Evolutionary conservation across 1,140 invertebrate species (phyloP).

Genomic region (Scaptomyza montana): DNA sequence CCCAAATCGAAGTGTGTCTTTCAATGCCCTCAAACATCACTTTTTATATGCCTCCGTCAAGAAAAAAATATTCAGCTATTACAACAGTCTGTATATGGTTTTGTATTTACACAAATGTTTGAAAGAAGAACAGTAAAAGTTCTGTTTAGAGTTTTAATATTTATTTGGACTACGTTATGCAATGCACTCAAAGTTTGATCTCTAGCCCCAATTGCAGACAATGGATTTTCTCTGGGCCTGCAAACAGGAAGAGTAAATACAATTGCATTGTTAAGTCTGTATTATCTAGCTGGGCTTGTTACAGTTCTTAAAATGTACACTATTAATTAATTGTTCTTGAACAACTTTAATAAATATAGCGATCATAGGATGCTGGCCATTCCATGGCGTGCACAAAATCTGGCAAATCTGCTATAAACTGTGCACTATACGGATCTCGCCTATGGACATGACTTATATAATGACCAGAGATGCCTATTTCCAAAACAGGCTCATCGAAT

Average conservation of each 20-base stretch:
- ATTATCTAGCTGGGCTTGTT: neutral
- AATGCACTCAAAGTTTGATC: constrained; percentile 23
- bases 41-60: constrained; percentile 52
- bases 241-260: constrained; percentile 9
- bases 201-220: constrained; percentile 4
- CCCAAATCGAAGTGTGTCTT: constrained; percentile 56
- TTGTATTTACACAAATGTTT: constrained; percentile 68
- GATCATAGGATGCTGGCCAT: constrained; percentile 65
- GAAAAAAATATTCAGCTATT: constrained; percentile 18
- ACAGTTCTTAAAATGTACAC: neutral
- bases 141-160: constrained; percentile 38
- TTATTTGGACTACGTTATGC: constrained; percentile 44
- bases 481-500: constrained; percentile 48
- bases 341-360: constrained; percentile 48
- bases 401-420: constrained; percentile 54
- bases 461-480: constrained; percentile 60
- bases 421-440: constrained; percentile 38
- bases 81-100: constrained; percentile 16
- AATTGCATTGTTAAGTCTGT: constrained; percentile 3
- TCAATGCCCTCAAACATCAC: constrained; percentile 3
- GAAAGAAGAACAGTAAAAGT: neutral
- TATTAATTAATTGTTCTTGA: neutral
- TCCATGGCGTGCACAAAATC: constrained; percentile 70
- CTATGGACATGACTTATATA: constrained; percentile 55
- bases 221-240: constrained; percentile 25